These are phyloP conservation scores for Paedocypris micromegethes DNA, from an alignment of 2,797 vertebrate genomes.

Conservation along the genomic window DNA sequence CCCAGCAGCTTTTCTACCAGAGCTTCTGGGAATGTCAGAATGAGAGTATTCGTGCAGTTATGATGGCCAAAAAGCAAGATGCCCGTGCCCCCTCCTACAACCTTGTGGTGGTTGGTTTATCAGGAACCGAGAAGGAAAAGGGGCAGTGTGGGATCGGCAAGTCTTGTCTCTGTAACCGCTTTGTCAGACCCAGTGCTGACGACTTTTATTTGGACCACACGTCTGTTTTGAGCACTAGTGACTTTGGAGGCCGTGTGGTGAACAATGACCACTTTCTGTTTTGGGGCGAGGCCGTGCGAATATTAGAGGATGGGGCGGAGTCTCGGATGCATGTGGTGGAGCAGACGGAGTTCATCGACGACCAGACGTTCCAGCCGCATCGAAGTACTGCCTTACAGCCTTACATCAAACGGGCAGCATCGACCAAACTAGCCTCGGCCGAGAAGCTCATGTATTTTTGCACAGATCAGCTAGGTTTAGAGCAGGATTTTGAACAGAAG, in stretches of 20 bases:
- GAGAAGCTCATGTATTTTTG: constrained; percentile 99
- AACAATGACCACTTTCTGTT: constrained; percentile 98
- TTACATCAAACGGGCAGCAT: constrained; percentile 92
- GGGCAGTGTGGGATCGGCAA: constrained; percentile 97
- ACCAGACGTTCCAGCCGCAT: constrained; percentile 97
- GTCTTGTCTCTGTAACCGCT: constrained; percentile 95
- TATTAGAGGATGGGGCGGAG: constrained; percentile 85
- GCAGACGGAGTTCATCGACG: constrained; percentile 97
- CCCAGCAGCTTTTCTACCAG: constrained; percentile 60
- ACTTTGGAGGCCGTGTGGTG: constrained; percentile 94
- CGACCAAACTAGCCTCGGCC: constrained; percentile 89
- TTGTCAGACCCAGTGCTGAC: constrained; percentile 89
- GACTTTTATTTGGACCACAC: constrained; percentile 96
- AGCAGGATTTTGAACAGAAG: constrained; percentile 99
- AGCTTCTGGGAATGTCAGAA: constrained; percentile 79
- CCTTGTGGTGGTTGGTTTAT: constrained; percentile 92
- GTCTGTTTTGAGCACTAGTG: constrained; percentile 96
- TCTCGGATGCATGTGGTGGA: constrained; percentile 90
- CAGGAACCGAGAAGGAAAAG: constrained; percentile 97
- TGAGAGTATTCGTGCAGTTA: constrained; percentile 78
- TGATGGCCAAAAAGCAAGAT: constrained; percentile 99
- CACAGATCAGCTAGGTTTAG: constrained; percentile 94
- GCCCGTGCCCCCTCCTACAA: constrained; percentile 89
- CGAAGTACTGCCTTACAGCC: constrained; percentile 95
- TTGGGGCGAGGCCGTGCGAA: constrained; percentile 87